Conservation (phyloP, 2,888 invertebrate species). For the Drosophila antonietae region DNA sequence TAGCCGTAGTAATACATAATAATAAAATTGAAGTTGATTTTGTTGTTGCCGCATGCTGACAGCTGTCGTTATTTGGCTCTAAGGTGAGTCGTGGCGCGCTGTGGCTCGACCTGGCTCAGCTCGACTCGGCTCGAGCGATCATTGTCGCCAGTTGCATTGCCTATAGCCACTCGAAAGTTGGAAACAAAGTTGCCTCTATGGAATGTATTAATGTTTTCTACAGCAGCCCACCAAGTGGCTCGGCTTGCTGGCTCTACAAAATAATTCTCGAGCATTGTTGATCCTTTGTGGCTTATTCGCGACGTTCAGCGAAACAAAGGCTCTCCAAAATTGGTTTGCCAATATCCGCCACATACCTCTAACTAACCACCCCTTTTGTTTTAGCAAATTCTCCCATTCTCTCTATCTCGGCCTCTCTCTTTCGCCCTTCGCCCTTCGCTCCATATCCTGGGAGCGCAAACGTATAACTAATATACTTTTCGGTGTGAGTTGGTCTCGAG, state of each 20-base stretch:
- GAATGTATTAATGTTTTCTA: conserved; percentile 60
- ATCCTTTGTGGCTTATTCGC: conserved; percentile 78
- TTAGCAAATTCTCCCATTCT: conserved; percentile 19
- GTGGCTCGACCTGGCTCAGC: too few relatives aligned
- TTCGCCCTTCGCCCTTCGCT: conserved; percentile 6
- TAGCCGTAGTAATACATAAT: conserved; percentile 37
- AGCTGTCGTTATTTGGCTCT: conserved; percentile 59
- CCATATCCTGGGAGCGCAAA: conserved; percentile 70
- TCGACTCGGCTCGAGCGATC: conserved; percentile 29
- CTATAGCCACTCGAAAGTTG: conserved; percentile 54
- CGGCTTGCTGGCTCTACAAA: conserved; percentile 67
- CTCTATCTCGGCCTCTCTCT: not conserved
- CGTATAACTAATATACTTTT: conserved; percentile 53
- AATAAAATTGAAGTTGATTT: conserved; percentile 72
- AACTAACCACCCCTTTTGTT: conserved; percentile 73
- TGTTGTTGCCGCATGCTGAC: conserved; percentile 57
- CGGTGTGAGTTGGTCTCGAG: conserved; percentile 38
- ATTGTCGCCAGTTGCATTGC: conserved; percentile 51
- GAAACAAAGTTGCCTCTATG: conserved; percentile 69
- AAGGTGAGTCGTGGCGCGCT: conserved; percentile 32
- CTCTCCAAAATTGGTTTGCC: conserved; percentile 77
- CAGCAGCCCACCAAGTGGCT: conserved; percentile 47
- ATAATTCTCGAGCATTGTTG: conserved; percentile 77
- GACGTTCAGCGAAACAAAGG: conserved; percentile 76
- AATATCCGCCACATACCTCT: conserved; percentile 49